Evolutionary conservation across 2,888 invertebrate genomes (phyloP).

Genomic region (Eupsilia transversa): DNA sequence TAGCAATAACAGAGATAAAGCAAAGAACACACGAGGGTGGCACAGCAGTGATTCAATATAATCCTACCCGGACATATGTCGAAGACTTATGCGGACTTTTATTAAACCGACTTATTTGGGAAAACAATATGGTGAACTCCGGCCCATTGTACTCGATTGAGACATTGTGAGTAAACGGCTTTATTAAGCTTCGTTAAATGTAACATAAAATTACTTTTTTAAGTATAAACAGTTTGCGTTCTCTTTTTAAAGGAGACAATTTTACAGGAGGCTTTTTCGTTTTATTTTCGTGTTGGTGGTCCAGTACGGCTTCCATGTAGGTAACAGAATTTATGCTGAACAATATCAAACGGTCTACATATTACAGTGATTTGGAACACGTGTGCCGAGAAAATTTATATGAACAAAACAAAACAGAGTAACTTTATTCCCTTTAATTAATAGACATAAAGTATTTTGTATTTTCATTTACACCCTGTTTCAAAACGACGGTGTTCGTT

Average conservation of each 20-base stretch:
- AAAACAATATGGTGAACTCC: conserved; percentile 73
- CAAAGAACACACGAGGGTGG: conserved; percentile 71
- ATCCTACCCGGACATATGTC: conserved; percentile 84
- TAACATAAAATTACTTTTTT: conserved; percentile 44
- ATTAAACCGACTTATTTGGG: conserved; percentile 83
- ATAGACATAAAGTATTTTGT: conserved; percentile 70
- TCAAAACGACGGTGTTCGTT: conserved; percentile 72
- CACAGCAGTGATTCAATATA: conserved; percentile 84
- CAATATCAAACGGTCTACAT: conserved; percentile 29
- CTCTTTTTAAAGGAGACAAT: conserved; percentile 31
- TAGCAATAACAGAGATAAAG: conserved; percentile 71
- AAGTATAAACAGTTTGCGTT: conserved; percentile 42
- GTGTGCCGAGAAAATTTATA: conserved; percentile 52
- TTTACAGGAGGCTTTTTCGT: conserved; percentile 18
- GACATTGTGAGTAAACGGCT: conserved; percentile 64
- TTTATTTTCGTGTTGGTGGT: conserved; percentile 44
- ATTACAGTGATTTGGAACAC: conserved; percentile 42
- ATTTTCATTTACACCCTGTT: conserved; percentile 74
- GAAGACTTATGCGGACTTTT: conserved; percentile 81
- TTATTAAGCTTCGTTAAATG: conserved; percentile 59
- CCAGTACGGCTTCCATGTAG: conserved; percentile 44
- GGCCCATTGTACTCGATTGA: conserved; percentile 58
- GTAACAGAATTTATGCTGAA: conserved; percentile 30
- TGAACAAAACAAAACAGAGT: conserved; percentile 46
- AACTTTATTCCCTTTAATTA: conserved; percentile 70